Evolutionary conservation across 1,140 invertebrate genomes (phyloP), one percentile per base, ranked within the genome.

Genomic region (Drosophila albomicans): DNA sequence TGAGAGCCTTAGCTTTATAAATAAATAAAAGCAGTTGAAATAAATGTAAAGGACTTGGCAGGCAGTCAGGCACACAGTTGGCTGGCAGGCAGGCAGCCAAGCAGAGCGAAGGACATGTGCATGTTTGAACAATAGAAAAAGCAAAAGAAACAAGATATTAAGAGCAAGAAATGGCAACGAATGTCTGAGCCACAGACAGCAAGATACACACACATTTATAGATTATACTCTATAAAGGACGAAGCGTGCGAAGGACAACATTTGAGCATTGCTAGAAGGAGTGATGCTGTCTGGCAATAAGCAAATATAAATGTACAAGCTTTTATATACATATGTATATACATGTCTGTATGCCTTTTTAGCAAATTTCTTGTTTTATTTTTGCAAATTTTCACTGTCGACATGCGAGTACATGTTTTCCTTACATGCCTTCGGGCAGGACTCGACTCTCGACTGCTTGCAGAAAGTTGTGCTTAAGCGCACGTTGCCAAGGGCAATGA

Each of bases 311-410:
- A 58, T 52, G 43, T 43, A 48, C 35, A 57, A 57, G 16, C 54
- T 57, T 57, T 41, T 35, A 30, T 65, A 32, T 52, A 58, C 58
- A 51, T 38, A 49, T 41, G 51, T 46, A 71, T 48, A 48, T 25
- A 64, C 11, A 51, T 32, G 13, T 43, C 8, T 65, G 6, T 20
- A 38, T 51, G 13, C 48, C 41, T 65, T 72, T 61, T 68, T 52
- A 28, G 57, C 38, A 66, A 78, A 88, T 81, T 89, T 89, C 85
- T 89, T 85, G 85, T 89, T 89, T 89, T 89, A 89, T 89, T 89
- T 89, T 69, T 62, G 59, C 52, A 79, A 81, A 76, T 78, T 80
- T 71, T 5, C 28, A 54, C n/a, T 32, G 51, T 54, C 13, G 48
- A 49, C 48, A 49, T 49, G 11, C 48, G 48, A 49, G n/a, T 54